Percentiles rank a stretch among this genome's conserved stretches.
Conservation (phyloP, 2,888 invertebrate species). For the Parascotia fuliginaria region DNA sequence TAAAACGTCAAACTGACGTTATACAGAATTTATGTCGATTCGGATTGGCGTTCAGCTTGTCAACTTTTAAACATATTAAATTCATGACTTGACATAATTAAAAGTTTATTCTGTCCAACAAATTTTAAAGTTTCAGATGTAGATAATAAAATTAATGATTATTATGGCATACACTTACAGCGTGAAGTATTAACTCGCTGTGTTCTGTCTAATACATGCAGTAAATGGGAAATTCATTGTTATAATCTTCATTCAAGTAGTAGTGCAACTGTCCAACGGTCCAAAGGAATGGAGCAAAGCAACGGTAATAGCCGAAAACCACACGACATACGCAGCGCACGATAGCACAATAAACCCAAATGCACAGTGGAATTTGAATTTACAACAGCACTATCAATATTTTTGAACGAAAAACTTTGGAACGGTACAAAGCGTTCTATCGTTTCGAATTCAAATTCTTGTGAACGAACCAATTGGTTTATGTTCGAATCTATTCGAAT, state of each 20-base stretch:
- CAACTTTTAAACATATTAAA: no score
- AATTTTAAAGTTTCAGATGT: no score
- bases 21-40: no score
- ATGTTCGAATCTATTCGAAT: slow-evolving; percentile 29
- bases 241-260: neutral
- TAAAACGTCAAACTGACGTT: no score
- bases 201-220: no score
- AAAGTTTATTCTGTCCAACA: no score
- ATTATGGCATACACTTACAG: no score
- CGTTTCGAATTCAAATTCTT: slow-evolving; percentile 41
- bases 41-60: no score
- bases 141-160: no score
- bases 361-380: slow-evolving; percentile 32
- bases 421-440: slow-evolving; percentile 36
- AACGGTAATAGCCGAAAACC: neutral
- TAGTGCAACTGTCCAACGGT: neutral
- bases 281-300: neutral
- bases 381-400: slow-evolving; percentile 39
- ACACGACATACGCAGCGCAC: neutral
- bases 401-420: slow-evolving; percentile 41
- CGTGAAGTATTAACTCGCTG: no score
- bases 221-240: no score
- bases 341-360: slow-evolving; percentile 21
- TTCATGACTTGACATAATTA: no score
- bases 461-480: slow-evolving; percentile 33